Evolutionary conservation across 2,113 vertebrate species (phyloP).

Genomic region (Thalassarche chlororhynchos): DNA sequence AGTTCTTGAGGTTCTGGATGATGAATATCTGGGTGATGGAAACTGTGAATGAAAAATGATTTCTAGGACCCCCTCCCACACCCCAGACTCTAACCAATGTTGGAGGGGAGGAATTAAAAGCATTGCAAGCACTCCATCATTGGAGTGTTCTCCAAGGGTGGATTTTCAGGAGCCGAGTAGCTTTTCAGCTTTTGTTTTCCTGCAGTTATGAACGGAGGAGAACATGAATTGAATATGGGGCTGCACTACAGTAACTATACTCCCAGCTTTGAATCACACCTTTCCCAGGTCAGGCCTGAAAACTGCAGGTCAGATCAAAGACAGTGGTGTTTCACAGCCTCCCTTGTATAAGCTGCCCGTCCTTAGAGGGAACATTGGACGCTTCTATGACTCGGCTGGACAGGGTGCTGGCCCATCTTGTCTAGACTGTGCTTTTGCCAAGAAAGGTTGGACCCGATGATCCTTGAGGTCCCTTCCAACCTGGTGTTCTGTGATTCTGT

Average conservation of each 20-base stretch:
- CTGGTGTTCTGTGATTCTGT: background rate
- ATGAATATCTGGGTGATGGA: background rate
- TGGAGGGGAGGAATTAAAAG: background rate
- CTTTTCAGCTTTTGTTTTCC: background rate
- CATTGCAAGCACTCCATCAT: background rate
- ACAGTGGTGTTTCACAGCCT: background rate
- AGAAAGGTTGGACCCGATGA: background rate
- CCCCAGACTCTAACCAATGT: background rate
- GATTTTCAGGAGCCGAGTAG: background rate
- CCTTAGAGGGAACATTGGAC: background rate
- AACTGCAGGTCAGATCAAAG: background rate
- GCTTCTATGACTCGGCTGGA: background rate
- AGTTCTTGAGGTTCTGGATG: background rate
- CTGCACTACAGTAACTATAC: background rate
- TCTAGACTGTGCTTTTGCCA: background rate
- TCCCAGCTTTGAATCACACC: background rate
- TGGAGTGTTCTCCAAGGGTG: background rate
- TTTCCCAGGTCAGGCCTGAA: background rate
- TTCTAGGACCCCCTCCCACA: background rate
- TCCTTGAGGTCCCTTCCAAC: background rate
- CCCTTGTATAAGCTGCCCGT: background rate
- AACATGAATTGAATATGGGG: rapidly evolving
- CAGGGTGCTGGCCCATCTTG: background rate
- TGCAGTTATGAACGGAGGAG: background rate
- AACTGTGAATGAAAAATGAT: background rate